These are phyloP conservation scores for Heliconius hermathena DNA, from an alignment of 1,140 invertebrate species.

Conservation along the genomic window DNA sequence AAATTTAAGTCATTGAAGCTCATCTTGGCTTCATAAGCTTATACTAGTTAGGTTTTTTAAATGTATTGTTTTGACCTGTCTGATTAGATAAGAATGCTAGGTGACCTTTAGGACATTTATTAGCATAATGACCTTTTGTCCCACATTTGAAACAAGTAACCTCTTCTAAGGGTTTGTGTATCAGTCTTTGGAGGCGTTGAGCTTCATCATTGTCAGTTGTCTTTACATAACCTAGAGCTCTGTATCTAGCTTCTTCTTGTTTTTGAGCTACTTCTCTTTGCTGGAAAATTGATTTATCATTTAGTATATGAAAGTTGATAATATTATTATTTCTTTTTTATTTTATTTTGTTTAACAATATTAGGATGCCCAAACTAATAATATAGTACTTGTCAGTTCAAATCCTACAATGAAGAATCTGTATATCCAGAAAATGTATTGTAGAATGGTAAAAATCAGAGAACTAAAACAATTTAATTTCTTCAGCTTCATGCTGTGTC, in stretches of 20 bases:
- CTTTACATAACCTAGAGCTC: conserved; percentile 75
- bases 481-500: too few relatives aligned
- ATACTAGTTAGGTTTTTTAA: conserved; percentile 73
- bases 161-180: conserved; percentile 92
- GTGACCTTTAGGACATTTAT: conserved; percentile 98
- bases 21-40: conserved; percentile 57
- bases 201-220: conserved; percentile 61
- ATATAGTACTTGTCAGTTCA: too few relatives aligned
- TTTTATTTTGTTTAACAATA: too few relatives aligned
- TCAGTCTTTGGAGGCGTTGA: conserved; percentile 57
- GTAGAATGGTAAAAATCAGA: too few relatives aligned
- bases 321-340: neutral
- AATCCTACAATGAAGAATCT: too few relatives aligned
- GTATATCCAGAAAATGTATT: too few relatives aligned
- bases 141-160: conserved; percentile 99
- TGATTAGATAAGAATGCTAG: conserved; percentile 94
- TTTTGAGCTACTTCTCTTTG: conserved; percentile 77
- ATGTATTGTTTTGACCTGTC: conserved; percentile 51
- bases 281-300: conserved; percentile 49
- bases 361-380: too few relatives aligned
- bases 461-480: too few relatives aligned
- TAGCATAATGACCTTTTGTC: conserved; percentile 99
- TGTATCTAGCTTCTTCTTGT: conserved; percentile 78
- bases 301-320: neutral
- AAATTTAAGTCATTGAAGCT: conserved; percentile 43